Conservation (phyloP, 2,888 invertebrate genomes). For the Callyntrura guangdongensis region DNA sequence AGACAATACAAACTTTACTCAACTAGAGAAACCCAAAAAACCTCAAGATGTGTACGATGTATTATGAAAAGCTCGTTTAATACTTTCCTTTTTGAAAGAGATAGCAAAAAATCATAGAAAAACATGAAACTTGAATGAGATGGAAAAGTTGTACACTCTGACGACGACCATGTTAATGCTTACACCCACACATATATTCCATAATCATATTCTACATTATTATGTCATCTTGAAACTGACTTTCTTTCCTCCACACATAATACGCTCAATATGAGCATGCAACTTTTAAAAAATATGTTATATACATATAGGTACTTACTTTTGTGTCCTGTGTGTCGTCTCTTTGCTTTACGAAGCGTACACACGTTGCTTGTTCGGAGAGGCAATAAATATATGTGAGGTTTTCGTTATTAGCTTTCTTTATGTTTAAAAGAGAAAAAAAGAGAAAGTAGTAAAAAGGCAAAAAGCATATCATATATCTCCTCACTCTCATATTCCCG, state of each 20-base stretch:
- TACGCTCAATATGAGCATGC: not conserved
- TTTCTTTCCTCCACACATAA: not conserved
- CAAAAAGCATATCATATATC: constrained; percentile 19
- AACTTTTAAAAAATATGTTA: not conserved
- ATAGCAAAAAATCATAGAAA: not conserved
- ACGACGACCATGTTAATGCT: constrained; percentile 1
- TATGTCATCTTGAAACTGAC: constrained; percentile 14
- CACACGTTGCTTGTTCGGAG: not conserved
- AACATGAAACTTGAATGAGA: constrained; percentile 12
- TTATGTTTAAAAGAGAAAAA: not conserved
- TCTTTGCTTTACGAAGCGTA: too few species aligned
- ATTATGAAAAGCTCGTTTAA: constrained; percentile 1
- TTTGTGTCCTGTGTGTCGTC: too few species aligned
- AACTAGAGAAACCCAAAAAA: not conserved
- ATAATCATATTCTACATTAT: constrained; percentile 28
- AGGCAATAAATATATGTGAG: constrained; percentile 27
- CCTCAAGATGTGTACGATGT: not conserved
- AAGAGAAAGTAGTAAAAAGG: not conserved
- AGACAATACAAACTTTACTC: constrained; percentile 49
- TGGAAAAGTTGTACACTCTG: not conserved
- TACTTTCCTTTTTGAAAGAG: constrained; percentile 6
- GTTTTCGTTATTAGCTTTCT: constrained; percentile 2
- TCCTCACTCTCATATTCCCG: not conserved
- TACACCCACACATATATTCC: constrained; percentile 15
- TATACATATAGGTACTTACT: too few species aligned